phyloP scores from a whole-genome alignment of 2,888 invertebrate species.

The Tubulanus polymorphus region DNA sequence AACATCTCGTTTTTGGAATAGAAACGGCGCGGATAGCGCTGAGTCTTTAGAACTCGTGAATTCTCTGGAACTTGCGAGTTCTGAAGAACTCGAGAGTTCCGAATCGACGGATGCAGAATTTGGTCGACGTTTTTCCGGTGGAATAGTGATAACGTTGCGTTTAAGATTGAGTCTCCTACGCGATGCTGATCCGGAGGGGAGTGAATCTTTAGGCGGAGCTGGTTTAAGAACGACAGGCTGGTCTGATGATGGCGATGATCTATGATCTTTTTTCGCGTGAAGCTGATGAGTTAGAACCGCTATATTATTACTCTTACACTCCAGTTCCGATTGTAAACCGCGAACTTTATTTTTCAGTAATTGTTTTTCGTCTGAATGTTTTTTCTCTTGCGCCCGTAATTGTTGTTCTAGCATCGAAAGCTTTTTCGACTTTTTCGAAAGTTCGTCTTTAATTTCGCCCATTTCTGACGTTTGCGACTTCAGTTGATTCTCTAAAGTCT shows the following conservation, averaged over 20 bases:
- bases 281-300: slow-evolving; percentile 42
- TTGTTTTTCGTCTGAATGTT: slow-evolving; percentile 33
- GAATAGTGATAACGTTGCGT: too few species aligned
- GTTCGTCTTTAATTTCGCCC: slow-evolving; percentile 16
- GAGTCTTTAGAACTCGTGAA: too few species aligned
- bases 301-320: slow-evolving; percentile 39
- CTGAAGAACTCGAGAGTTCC: too few species aligned
- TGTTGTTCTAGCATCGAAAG: slow-evolving; percentile 32
- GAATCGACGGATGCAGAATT: too few species aligned
- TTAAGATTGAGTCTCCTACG: too few species aligned
- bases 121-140: too few species aligned
- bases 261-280: too few species aligned
- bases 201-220: neutral
- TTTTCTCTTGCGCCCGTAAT: slow-evolving; percentile 34
- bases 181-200: too few species aligned
- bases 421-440: slow-evolving; percentile 31
- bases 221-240: neutral
- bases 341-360: slow-evolving; percentile 28
- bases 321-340: slow-evolving; percentile 34
- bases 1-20: too few species aligned
- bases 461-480: slow-evolving; percentile 1
- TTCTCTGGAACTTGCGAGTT: too few species aligned
- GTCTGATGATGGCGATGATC: too few species aligned
- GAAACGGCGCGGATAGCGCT: too few species aligned
- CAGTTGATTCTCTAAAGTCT: slow-evolving; percentile 16